Conservation (phyloP, 1,140 invertebrate genomes). For the Bursaphelenchus mucronatus region DNA sequence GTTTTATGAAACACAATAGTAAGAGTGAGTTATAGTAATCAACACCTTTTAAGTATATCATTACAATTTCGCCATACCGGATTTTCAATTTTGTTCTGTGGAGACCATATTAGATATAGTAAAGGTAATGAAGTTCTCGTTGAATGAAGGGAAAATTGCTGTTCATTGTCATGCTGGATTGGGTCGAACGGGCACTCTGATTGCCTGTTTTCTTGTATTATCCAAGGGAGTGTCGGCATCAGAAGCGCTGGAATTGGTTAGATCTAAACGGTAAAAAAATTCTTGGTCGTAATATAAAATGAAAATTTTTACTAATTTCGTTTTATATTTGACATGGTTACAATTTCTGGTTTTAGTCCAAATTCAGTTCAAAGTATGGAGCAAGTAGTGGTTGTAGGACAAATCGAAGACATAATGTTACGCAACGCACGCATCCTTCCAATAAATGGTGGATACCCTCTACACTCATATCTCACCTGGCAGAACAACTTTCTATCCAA, state of each 20-base stretch:
- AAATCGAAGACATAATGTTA: conserved; percentile 33
- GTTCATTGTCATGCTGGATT: conserved; percentile 47
- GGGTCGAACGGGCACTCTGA: conserved; percentile 42
- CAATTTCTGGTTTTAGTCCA: conserved; percentile 30
- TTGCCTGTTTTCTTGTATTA: conserved; percentile 47
- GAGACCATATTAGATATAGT: conserved; percentile 38
- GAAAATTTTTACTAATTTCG: neutral
- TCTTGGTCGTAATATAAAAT: conserved; percentile 7
- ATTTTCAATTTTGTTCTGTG: conserved; percentile 31
- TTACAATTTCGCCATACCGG: conserved; percentile 50
- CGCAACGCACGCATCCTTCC: conserved; percentile 34
- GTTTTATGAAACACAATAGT: conserved; percentile 45
- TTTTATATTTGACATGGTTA: neutral
- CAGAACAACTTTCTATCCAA: conserved; percentile 46
- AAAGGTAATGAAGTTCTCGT: conserved; percentile 45
- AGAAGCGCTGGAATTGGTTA: conserved; percentile 37
- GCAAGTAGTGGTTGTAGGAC: conserved; percentile 40
- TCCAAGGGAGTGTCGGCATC: conserved; percentile 27
- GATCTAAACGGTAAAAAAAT: conserved; percentile 24
- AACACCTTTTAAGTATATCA: conserved; percentile 36
- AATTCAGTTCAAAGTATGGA: conserved; percentile 46
- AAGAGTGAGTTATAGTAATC: neutral
- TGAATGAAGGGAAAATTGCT: conserved; percentile 38
- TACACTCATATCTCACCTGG: conserved; percentile 25
- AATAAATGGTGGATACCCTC: conserved; percentile 6